A percentile compares a stretch with the other conserved stretches of the same genome.
Conservation (phyloP, 2,797 vertebrate species). For the Furcifer pardalis region DNA sequence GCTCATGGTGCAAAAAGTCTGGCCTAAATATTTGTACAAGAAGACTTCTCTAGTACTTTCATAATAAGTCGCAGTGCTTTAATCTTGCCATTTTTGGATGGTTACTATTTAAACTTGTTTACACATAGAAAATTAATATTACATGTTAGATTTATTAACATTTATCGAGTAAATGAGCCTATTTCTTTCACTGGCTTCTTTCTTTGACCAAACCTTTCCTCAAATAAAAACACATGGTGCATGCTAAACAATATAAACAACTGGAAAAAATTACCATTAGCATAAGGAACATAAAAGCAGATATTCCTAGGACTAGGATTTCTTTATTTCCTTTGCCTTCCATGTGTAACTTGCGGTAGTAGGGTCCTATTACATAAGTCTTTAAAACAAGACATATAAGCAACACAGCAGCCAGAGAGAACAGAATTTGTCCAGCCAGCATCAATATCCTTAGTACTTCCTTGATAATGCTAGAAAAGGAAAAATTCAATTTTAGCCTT, state of each 20-base stretch:
- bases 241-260: conserved; percentile 19
- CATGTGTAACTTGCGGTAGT: conserved; percentile 89
- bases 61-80: not conserved
- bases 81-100: not conserved
- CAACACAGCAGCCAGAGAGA: conserved; percentile 88
- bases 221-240: not conserved
- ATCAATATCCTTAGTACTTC: conserved; percentile 84
- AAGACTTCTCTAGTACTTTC: not conserved
- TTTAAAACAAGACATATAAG: conserved; percentile 87
- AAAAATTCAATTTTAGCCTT: conserved; percentile 51
- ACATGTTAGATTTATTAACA: not conserved
- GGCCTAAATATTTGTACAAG: not conserved
- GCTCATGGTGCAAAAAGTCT: too few species aligned
- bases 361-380: conserved; percentile 89
- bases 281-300: conserved; percentile 95
- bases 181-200: not conserved
- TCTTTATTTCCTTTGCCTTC: conserved; percentile 97
- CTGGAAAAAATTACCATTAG: conserved; percentile 82
- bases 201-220: not conserved
- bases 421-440: conserved; percentile 87
- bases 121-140: not conserved
- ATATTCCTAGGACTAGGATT: conserved; percentile 90
- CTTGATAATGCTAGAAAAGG: conserved; percentile 81
- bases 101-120: not conserved
- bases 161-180: not conserved